These are phyloP conservation scores for Adineta ricciae DNA, from an alignment of 2,888 invertebrate genomes.

Conservation along the genomic window DNA sequence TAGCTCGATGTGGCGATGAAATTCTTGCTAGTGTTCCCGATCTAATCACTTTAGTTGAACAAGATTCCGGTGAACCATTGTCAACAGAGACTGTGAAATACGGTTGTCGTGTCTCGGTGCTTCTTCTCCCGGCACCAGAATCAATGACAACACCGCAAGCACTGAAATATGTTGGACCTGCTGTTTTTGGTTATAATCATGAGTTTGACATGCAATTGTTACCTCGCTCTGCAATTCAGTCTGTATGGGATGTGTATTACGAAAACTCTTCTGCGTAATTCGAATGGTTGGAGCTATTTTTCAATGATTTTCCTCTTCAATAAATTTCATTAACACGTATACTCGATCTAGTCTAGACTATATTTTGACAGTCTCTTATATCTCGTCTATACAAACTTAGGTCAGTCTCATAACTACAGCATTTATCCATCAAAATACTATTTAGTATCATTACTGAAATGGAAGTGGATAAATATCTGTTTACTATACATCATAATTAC, in stretches of 20 bases:
- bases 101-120: conserved; percentile 41
- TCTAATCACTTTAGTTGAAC: conserved; percentile 41
- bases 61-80: conserved; percentile 42
- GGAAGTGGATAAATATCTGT: too few species aligned
- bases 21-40: conserved; percentile 41
- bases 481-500: too few species aligned
- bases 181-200: conserved; percentile 39
- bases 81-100: conserved; percentile 42
- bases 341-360: too few species aligned
- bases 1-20: conserved; percentile 35
- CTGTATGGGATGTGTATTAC: neutral
- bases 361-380: neutral
- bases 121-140: conserved; percentile 39
- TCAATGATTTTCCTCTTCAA: too few species aligned
- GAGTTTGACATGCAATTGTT: neutral
- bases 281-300: too few species aligned
- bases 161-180: conserved; percentile 40
- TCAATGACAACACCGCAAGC: conserved; percentile 38
- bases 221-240: neutral
- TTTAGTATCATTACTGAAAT: neutral
- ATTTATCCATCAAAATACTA: neutral
- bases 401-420: too few species aligned
- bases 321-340: too few species aligned
- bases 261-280: too few species aligned
- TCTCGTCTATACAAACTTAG: too few species aligned